Evolutionary conservation across 2,113 vertebrate genomes (phyloP), one percentile per base, ranked within the genome.

Genomic region (Heptranchias perlo): DNA sequence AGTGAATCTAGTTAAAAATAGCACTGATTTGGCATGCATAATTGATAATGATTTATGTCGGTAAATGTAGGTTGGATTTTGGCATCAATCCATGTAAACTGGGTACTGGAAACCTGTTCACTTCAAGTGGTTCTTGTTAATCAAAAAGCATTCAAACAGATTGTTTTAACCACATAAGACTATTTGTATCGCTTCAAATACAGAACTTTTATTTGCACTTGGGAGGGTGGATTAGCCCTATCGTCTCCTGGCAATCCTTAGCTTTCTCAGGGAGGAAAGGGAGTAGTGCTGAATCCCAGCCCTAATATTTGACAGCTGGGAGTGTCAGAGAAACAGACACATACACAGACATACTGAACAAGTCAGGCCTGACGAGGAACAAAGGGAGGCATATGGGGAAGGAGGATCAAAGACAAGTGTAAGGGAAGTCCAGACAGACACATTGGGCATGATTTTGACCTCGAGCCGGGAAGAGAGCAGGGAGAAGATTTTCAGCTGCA

Each of bases 321-420:
- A 69, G 64, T 95, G 94, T 95, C 94, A 95, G 65, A 28, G 10
- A 67, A 95, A 44, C 94, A 69, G 94, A 62, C 21, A 93, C 44
- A 2, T 52, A 39, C n/a, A 35, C 54, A 93, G 58, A 73, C 65
- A 69, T 47, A 69, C 25, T 65, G 65, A 95, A 95, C 25, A 69
- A 69, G 94, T 69, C 94, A 69, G 25, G 64, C 65, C 65, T 67
- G 94, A 95, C 78, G 25, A 65, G 94, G 65, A 67, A 95, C 94
- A 95, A 95, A 95, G 47, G 44, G 64, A 95, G 65, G 39, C 62
- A 95, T 62, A 61, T 93, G 89, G 65, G 28, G 47, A 95, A 64
- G 93, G 93, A 94, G 93, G 64, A 95, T 95, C 39, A 95, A 69
- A 95, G 65, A 49, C 94, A 95, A 69, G n/a, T 44, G 65, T 28